Evolutionary conservation across 2,888 invertebrate genomes (phyloP).

Genomic region (Hypomecis punctinalis): DNA sequence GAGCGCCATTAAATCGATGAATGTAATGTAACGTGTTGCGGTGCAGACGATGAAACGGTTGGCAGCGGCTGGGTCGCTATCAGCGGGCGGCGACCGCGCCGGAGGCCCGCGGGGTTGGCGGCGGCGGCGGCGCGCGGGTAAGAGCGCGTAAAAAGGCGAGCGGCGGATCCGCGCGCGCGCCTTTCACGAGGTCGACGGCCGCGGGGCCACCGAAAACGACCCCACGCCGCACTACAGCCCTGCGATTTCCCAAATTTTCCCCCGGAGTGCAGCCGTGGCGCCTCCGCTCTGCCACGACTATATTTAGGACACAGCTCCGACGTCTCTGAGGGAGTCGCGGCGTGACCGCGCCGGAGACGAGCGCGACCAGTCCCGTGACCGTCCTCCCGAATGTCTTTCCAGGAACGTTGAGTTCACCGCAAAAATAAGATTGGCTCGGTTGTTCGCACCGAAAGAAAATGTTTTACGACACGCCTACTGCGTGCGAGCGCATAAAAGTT

Average conservation of each 20-base stretch:
- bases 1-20: constrained; percentile 1
- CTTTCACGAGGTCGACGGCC: constrained; percentile 82
- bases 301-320: constrained; percentile 53
- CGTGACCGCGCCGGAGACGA: constrained; percentile 32
- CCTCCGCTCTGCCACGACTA: constrained; percentile 46
- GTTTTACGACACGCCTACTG: constrained; percentile 74
- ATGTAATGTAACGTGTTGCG: constrained; percentile 46
- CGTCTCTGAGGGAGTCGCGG: constrained; percentile 58
- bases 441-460: constrained; percentile 61
- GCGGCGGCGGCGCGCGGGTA: constrained; percentile 69
- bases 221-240: constrained; percentile 56
- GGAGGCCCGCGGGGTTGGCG: constrained; percentile 81
- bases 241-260: constrained; percentile 61
- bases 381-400: constrained; percentile 55
- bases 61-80: constrained; percentile 77
- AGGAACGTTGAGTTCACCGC: constrained; percentile 64
- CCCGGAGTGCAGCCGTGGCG: constrained; percentile 44
- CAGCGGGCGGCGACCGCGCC: constrained; percentile 83
- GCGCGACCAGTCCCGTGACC: constrained; percentile 39
- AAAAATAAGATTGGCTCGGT: constrained; percentile 61
- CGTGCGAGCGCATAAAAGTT: constrained; percentile 56
- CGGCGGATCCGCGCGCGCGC: constrained; percentile 77
- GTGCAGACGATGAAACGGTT: constrained; percentile 79
- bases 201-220: constrained; percentile 74
- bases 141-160: constrained; percentile 83